These are phyloP conservation scores for Mastacembelus armatus DNA, from an alignment of 2,797 vertebrate genomes.

Conservation along the genomic window DNA sequence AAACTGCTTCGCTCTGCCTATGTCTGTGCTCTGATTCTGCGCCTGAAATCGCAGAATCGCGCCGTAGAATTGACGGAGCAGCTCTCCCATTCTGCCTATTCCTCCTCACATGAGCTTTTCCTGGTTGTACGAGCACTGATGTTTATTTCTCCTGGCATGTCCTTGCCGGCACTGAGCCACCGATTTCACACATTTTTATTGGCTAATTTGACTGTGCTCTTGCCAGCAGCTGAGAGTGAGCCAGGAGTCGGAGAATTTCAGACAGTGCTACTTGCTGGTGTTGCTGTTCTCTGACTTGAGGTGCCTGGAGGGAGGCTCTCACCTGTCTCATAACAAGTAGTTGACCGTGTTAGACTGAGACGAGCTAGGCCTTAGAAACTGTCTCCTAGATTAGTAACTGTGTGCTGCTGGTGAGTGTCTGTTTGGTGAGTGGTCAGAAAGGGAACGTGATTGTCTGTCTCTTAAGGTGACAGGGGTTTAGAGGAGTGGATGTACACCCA, in stretches of 20 bases:
- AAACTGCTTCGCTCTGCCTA: constrained; percentile 50
- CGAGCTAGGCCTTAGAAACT: constrained; percentile 30
- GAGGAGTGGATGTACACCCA: constrained; percentile 53
- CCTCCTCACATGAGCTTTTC: constrained; percentile 67
- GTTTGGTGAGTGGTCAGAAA: constrained; percentile 57
- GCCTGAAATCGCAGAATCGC: constrained; percentile 57
- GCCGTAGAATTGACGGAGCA: constrained; percentile 59
- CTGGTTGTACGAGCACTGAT: constrained; percentile 76
- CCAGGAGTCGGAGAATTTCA: constrained; percentile 70
- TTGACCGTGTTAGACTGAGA: constrained; percentile 53
- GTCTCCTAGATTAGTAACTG: constrained; percentile 65
- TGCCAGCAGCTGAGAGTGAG: constrained; percentile 80
- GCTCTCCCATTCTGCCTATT: constrained; percentile 62
- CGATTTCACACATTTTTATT: constrained; percentile 86
- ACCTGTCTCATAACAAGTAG: constrained; percentile 62
- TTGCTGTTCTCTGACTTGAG: constrained; percentile 41
- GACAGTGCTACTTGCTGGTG: constrained; percentile 44
- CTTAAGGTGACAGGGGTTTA: constrained; percentile 72
- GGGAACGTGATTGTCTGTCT: constrained; percentile 67
- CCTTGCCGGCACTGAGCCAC: constrained; percentile 76
- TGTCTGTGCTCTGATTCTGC: constrained; percentile 53
- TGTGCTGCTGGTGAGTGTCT: constrained; percentile 52
- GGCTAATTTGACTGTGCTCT: constrained; percentile 85
- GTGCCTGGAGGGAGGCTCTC: constrained; percentile 37
- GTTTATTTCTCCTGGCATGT: constrained; percentile 85